Evolutionary conservation across 2,113 vertebrate genomes (phyloP), one percentile per base, ranked within the genome.

Genomic region (Nothoprocta perdicaria): DNA sequence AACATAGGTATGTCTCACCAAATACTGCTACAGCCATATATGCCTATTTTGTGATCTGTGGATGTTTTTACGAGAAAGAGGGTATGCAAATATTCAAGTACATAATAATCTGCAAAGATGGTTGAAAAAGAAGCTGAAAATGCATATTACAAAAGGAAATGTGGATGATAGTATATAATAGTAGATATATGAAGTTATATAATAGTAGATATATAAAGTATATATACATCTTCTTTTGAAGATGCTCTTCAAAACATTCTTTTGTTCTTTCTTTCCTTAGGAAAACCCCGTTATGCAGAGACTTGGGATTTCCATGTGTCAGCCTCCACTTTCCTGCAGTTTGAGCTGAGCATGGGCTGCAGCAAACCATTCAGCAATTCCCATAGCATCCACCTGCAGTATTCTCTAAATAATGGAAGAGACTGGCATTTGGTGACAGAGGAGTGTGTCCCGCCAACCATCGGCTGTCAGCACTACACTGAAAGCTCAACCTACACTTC

Each of bases 231-330:
- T 41, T 29, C 12, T 35, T 65, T 48, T 48, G 60, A 48, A 48
- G 48, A 10, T 48, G 48, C 22, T 48, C 21, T 48, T 48, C 48
- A 48, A 48, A 48, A 48, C 48, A 11, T 41, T 29, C 10, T 35
- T 65, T 48, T 48, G 65, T 62, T 41, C 80, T 86, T 80, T 86
- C 72, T 93, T 77, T 86, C 63, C 48, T 57, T 93, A 99, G 99
- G 99, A 90, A 99, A 99, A 95, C 98, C 98, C 50, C 98, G 99
- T 52, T 99, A 99, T n/a, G 99, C 98, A 1, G 99, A 99, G 96
- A 99, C 98, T 93, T 99, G 99, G 99, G 99, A 99, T 88, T 99
- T 99, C 50, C 99, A 99, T 3, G 98, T 99, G 35, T 98, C 99
- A 3, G 97, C 98, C 18, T 99, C 99, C 3, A 99, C 98, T 31